Base-by-base conservation (phyloP, 2,113 vertebrate species). In the Oryzias woworae region DNA sequence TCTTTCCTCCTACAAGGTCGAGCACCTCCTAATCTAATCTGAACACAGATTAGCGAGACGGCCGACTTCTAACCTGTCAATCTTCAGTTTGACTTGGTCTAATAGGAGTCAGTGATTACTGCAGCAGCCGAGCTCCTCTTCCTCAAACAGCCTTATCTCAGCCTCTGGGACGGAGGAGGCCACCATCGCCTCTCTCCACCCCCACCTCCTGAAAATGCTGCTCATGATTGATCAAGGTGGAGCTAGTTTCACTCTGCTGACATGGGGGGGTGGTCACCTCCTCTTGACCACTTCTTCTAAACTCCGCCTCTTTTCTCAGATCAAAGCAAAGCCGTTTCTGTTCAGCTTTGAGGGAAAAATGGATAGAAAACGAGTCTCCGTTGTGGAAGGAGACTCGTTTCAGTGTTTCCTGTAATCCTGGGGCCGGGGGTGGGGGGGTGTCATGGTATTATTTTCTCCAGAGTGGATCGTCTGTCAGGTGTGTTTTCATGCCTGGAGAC, bases 191-290 rank as follows among this genome's bases (percentile, higher is more conserved):
- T 36, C 31, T 8, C 7, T 2, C 31, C 31, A 7, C 31, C 52
- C 60, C 71, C 73, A 81, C 84, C 75, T 60, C 44, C n/a, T 16
- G 72, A 87, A 88, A 36, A 59, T 87, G 78, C 68, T 67, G 78
- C 88, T 86, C 88, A 87, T 43, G 65, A 71, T 46, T 17, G 48
- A 87, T 90, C 83, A 89, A 82, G 89, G 78, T 79, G 53, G 57
- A 58, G 67, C 54, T 18, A 1, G 23, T 2, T 71, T 49, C 58
- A 59, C 75, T 80, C 61, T 75, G 77, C 77, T 78, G 71, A 66
- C 50, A 55, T 64, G 53, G 52, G 6, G 53, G 41, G 42, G 53
- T 8, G 71, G 23, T 41, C n/a, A 52, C 20, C 4, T 56, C 49
- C 62, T 54, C 36, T 53, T 43, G 73, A 74, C 51, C 66, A 31